Conservation (phyloP, 1,140 invertebrate species). For the Drosophila lowei region DNA sequence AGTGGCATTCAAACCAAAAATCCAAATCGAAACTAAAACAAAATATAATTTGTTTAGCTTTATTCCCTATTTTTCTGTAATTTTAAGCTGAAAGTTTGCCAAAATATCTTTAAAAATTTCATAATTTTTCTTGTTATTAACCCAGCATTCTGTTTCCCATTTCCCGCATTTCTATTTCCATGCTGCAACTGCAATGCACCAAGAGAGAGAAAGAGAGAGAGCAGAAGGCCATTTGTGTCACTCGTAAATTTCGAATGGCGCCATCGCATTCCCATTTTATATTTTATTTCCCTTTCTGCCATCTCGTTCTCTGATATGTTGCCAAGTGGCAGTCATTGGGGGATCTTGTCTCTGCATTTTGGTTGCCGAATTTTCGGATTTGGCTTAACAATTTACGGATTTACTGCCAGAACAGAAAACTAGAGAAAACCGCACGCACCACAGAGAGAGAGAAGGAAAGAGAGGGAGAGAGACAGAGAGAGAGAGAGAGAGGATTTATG, state of each 20-base stretch:
- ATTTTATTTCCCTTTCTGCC: slow-evolving; percentile 25
- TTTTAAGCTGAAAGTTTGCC: slow-evolving; percentile 38
- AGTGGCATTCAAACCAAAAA: too few relatives aligned
- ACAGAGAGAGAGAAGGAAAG: neutral
- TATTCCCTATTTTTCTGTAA: neutral
- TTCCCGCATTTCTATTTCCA: slow-evolving; percentile 19
- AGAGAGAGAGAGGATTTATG: slow-evolving; percentile 50
- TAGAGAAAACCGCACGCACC: slow-evolving; percentile 46
- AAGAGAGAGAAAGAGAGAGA: too few relatives aligned
- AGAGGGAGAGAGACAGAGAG: too few relatives aligned
- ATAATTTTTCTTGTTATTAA: slow-evolving; percentile 78
- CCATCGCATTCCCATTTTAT: slow-evolving; percentile 61
- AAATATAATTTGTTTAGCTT: too few relatives aligned
- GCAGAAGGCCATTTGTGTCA: slow-evolving; percentile 65
- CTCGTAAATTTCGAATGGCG: slow-evolving; percentile 75
- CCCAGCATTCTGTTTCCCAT: slow-evolving; percentile 5
- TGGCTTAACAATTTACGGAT: slow-evolving; percentile 69
- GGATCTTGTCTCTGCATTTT: slow-evolving; percentile 47
- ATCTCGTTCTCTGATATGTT: slow-evolving; percentile 60
- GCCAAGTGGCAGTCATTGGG: slow-evolving; percentile 76
- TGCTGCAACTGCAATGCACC: slow-evolving; percentile 54
- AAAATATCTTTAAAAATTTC: slow-evolving; percentile 69
- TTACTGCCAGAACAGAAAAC: slow-evolving; percentile 51
- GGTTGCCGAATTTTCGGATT: slow-evolving; percentile 53
- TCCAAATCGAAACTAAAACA: neutral